Conservation (phyloP, 2,113 vertebrate species). For the Elephantulus edwardii region DNA sequence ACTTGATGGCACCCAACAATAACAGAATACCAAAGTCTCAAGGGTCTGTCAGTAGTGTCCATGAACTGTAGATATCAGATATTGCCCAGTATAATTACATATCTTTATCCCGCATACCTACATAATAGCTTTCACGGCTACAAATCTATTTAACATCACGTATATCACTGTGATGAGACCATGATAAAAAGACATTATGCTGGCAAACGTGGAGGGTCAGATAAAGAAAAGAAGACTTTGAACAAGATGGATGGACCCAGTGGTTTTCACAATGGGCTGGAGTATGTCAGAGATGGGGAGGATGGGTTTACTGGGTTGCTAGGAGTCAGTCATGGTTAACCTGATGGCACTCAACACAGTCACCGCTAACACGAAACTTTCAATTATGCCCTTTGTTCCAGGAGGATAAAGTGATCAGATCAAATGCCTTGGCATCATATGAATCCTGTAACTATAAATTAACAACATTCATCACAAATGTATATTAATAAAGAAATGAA, state of each 20-base stretch:
- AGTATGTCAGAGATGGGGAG: too few relatives aligned
- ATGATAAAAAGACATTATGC: too few relatives aligned
- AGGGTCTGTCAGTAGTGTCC: constrained; percentile 12
- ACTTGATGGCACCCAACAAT: neutral
- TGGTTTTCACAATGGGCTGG: too few relatives aligned
- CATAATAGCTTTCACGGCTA: neutral
- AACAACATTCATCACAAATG: constrained; percentile 24
- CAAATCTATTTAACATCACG: neutral
- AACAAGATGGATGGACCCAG: too few relatives aligned
- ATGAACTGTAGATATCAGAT: constrained; percentile 1
- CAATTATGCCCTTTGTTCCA: neutral
- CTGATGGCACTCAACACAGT: too few relatives aligned
- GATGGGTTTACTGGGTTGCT: too few relatives aligned
- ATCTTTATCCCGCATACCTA: neutral
- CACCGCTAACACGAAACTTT: constrained; percentile 18
- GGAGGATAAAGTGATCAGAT: neutral
- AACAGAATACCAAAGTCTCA: neutral
- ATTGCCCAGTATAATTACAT: neutral
- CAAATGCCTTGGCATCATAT: neutral
- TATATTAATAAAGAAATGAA: constrained; percentile 4
- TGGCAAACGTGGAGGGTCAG: too few relatives aligned
- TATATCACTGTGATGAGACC: too few relatives aligned
- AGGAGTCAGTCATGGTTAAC: too few relatives aligned
- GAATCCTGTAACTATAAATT: neutral
- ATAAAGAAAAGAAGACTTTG: too few relatives aligned